phyloP scores from a whole-genome alignment of 1,140 invertebrate species.

The Drosophila setifemur region DNA sequence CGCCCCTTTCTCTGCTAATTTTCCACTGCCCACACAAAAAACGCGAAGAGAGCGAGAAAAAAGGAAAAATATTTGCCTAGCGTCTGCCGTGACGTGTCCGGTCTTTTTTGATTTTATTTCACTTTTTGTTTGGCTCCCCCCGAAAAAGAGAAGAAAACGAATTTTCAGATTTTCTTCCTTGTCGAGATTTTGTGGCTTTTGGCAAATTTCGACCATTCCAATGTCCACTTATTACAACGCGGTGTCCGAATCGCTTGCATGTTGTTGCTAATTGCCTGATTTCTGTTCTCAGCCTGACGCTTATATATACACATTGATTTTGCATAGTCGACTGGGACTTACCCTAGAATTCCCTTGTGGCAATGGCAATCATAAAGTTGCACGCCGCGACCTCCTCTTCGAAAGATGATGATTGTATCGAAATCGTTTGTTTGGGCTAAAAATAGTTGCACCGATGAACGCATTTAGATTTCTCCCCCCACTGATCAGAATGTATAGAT shows the following conservation, averaged over 20 bases:
- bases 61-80: constrained; percentile 23
- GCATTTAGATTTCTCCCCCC: constrained; percentile 64
- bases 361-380: constrained; percentile 58
- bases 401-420: constrained; percentile 59
- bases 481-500: constrained; percentile 20
- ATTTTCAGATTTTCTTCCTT: constrained; percentile 27
- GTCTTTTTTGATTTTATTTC: constrained; percentile 22
- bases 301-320: too few species aligned
- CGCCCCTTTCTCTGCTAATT: constrained; percentile 47
- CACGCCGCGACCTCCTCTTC: constrained; percentile 32
- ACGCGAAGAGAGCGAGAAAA: not conserved
- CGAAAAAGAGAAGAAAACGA: constrained; percentile 41
- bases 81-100: constrained; percentile 46
- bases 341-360: constrained; percentile 8
- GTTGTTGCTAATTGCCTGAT: constrained; percentile 76
- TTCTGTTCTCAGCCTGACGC: constrained; percentile 34
- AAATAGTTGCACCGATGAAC: constrained; percentile 72
- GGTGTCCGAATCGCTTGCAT: constrained; percentile 64
- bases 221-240: constrained; percentile 74
- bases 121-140: constrained; percentile 15
- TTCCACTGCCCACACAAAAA: constrained; percentile 69
- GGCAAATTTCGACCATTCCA: constrained; percentile 65
- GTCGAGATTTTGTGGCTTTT: constrained; percentile 37
- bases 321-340: not conserved
- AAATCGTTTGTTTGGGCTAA: constrained; percentile 76